Evolutionary conservation across 2,113 vertebrate genomes (phyloP).

Genomic region (Miniopterus natalensis): DNA sequence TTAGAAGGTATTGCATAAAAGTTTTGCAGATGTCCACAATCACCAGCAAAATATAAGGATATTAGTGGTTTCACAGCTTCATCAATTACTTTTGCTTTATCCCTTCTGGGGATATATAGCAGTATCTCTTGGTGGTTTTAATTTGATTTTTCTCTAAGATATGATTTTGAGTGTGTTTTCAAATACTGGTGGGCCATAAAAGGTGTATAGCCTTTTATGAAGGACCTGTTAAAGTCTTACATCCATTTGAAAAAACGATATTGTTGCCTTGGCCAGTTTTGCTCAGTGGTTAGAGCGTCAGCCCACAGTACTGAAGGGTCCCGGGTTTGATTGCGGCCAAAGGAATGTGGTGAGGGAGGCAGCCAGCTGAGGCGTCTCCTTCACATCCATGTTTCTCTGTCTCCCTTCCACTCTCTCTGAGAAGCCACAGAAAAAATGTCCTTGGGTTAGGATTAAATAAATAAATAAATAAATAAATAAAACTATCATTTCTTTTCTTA

Average conservation of each 20-base stretch:
- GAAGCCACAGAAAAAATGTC: too few relatives aligned
- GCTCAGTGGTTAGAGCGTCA: too few relatives aligned
- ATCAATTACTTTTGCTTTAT: neutral
- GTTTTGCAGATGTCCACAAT: neutral
- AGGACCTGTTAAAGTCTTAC: neutral
- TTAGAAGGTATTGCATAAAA: neutral
- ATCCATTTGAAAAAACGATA: neutral
- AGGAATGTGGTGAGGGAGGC: too few relatives aligned
- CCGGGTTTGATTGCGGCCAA: too few relatives aligned
- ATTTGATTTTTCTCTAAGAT: neutral
- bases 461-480: too few relatives aligned
- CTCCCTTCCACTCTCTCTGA: too few relatives aligned
- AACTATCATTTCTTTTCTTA: neutral
- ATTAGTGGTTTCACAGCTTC: neutral
- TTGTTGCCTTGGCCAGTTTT: neutral
- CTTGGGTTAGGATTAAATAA: too few relatives aligned
- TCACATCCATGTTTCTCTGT: too few relatives aligned
- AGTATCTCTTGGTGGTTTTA: neutral
- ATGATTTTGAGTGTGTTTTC: neutral
- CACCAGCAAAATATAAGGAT: neutral
- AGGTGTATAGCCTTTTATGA: neutral
- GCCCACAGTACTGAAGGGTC: too few relatives aligned
- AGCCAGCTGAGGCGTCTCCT: too few relatives aligned
- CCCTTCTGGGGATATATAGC: neutral
- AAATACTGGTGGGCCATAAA: neutral